Evolutionary conservation across 1,140 invertebrate genomes (phyloP).

Genomic region (Anagrus nilaparvatae): DNA sequence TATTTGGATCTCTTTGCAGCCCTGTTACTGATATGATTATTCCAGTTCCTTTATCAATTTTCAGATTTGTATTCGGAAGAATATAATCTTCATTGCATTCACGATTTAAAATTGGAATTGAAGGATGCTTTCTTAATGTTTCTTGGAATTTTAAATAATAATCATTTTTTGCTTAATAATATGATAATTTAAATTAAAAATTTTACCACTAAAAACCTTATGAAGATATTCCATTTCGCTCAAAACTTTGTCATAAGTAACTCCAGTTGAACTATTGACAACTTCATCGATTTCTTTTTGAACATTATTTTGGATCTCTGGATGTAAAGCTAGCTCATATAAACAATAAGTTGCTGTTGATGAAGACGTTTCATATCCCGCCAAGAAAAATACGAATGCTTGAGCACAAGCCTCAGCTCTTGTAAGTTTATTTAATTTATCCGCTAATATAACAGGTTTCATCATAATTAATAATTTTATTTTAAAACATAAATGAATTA

Average conservation of each 20-base stretch:
- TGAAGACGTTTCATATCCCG: slow-evolving; percentile 24
- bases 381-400: slow-evolving; percentile 23
- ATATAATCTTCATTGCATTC: slow-evolving; percentile 33
- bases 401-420: slow-evolving; percentile 17
- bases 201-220: slow-evolving; percentile 22
- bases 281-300: slow-evolving; percentile 25
- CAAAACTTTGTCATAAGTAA: slow-evolving; percentile 34
- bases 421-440: slow-evolving; percentile 12
- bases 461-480: no score
- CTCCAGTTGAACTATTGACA: slow-evolving; percentile 11
- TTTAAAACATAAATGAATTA: no score
- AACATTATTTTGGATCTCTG: slow-evolving; percentile 28
- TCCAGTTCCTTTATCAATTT: slow-evolving; percentile 22
- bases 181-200: background rate
- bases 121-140: slow-evolving; percentile 40
- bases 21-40: slow-evolving; percentile 23
- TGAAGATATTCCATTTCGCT: slow-evolving; percentile 38
- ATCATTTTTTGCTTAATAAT: no score
- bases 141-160: slow-evolving; percentile 20
- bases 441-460: no score
- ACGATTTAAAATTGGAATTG: slow-evolving; percentile 31
- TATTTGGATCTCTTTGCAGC: slow-evolving; percentile 34
- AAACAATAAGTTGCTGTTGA: slow-evolving; percentile 17
- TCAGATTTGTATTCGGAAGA: slow-evolving; percentile 25
- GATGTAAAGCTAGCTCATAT: slow-evolving; percentile 25